Evolutionary conservation across 2,797 vertebrate genomes (phyloP).

Genomic region (Myotis pilosus): DNA sequence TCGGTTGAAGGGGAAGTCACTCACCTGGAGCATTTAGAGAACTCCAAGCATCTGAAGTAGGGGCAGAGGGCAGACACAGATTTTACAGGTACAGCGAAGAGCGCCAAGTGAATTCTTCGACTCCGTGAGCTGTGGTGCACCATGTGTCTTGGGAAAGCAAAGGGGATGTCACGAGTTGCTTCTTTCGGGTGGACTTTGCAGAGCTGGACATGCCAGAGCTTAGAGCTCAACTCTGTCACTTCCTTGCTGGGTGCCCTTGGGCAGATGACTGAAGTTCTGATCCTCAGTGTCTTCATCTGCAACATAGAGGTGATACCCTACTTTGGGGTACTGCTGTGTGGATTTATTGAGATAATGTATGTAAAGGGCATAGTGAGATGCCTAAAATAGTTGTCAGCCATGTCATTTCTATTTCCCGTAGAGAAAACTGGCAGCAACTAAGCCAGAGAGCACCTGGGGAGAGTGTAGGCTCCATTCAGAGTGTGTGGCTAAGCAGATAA

Average conservation of each 20-base stretch:
- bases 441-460: neutral
- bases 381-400: neutral
- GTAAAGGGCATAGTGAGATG: neutral
- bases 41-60: constrained; percentile 50
- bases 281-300: neutral
- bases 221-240: neutral
- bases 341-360: neutral
- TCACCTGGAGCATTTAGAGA: constrained; percentile 49
- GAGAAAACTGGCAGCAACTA: neutral
- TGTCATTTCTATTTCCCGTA: neutral
- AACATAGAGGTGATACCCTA: neutral
- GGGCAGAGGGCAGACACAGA: neutral
- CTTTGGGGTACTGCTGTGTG: neutral
- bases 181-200: neutral
- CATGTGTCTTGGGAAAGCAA: neutral
- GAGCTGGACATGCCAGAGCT: neutral
- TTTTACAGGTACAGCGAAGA: neutral
- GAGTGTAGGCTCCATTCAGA: neutral
- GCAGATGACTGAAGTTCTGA: neutral
- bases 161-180: neutral
- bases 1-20: constrained; percentile 39
- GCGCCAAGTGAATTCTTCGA: neutral
- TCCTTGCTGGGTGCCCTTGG: neutral
- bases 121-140: neutral
- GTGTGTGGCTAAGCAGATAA: neutral